These are phyloP conservation scores for Stichopus horrens DNA, from an alignment of 53 echinoderm and acorn worm genomes.

Conservation along the genomic window DNA sequence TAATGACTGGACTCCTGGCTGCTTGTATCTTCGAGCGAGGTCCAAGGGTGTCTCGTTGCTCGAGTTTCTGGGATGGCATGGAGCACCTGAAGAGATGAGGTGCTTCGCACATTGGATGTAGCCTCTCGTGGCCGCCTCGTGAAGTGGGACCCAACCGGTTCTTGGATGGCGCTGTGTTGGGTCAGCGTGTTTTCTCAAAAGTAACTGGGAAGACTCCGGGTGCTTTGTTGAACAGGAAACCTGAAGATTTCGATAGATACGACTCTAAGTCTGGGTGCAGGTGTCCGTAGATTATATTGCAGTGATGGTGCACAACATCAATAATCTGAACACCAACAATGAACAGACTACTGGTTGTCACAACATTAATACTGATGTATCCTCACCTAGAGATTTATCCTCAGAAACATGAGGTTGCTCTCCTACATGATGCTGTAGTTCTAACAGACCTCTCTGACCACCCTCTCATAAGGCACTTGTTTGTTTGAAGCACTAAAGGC, in stretches of 20 bases:
- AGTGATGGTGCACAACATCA: too few species aligned
- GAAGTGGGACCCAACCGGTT: constrained; percentile 98
- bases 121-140: constrained; percentile 86
- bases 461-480: too few species aligned
- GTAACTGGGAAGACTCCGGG: constrained; percentile 64
- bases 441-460: too few species aligned
- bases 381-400: too few species aligned
- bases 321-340: too few species aligned
- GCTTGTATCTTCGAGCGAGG: constrained; percentile 77
- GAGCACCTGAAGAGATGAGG: constrained; percentile 68
- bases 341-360: too few species aligned
- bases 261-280: too few species aligned
- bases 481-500: too few species aligned
- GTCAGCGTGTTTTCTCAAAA: constrained; percentile 66
- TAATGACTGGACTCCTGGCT: constrained; percentile 51
- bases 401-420: too few species aligned
- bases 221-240: constrained; percentile 76
- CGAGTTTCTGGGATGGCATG: constrained; percentile 81
- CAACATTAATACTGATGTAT: too few species aligned
- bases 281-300: too few species aligned
- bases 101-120: constrained; percentile 77
- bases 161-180: constrained; percentile 93
- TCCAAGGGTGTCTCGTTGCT: constrained; percentile 93
- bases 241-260: constrained; percentile 34
- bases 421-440: too few species aligned